A percentile compares a stretch with the other conserved stretches of the same genome.
Conservation (phyloP, 2,888 invertebrate genomes). For the Sericinus montela region DNA sequence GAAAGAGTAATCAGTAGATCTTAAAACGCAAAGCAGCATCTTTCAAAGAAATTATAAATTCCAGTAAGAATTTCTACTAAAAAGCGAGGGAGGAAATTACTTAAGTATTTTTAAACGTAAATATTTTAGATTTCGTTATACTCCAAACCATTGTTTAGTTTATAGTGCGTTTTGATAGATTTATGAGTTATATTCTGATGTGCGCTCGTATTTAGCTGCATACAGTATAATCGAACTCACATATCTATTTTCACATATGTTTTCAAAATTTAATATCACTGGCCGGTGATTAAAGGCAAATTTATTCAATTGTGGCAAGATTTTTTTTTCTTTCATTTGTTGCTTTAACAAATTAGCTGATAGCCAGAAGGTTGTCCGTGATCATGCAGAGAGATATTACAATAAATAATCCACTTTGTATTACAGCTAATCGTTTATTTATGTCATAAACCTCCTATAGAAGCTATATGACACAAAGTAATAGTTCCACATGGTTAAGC, state of each 20-base stretch:
- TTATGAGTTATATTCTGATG: conserved; percentile 4
- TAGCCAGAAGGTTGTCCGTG: no score
- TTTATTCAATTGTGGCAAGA: no score
- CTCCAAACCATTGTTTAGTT: background rate
- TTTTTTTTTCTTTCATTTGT: no score
- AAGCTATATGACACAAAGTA: no score
- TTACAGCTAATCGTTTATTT: no score
- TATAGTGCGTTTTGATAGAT: background rate
- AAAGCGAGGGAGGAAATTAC: background rate
- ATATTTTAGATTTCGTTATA: background rate
- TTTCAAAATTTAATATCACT: background rate
- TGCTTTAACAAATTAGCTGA: no score
- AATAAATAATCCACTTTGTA: no score
- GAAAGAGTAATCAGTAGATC: conserved; percentile 57
- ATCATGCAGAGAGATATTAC: no score
- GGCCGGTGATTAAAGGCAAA: background rate
- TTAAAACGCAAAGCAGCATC: conserved; percentile 6
- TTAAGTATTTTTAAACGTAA: background rate
- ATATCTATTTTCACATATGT: background rate
- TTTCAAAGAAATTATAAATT: conserved; percentile 11
- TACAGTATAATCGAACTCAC: conserved; percentile 4
- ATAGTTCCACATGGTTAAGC: no score
- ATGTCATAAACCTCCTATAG: no score
- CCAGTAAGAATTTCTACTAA: background rate
- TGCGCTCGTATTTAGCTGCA: background rate